Evolutionary conservation across 2,888 invertebrate genomes (phyloP).

Genomic region (Phyllotreta cruciferae): DNA sequence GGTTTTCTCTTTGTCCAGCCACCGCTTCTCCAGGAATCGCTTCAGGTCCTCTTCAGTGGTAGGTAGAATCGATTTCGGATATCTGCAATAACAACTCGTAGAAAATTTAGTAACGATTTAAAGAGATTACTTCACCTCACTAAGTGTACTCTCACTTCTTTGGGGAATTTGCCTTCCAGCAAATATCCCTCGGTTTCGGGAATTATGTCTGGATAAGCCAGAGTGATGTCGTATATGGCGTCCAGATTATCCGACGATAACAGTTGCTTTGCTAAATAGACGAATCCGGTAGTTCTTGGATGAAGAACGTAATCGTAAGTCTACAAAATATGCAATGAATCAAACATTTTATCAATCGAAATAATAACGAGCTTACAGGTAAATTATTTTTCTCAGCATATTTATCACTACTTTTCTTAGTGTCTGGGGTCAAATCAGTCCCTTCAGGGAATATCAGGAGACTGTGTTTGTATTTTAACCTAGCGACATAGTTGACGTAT

Average conservation of each 20-base stretch:
- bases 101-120: conserved; percentile 4
- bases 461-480: conserved; percentile 70
- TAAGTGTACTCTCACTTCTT: conserved; percentile 78
- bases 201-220: conserved; percentile 79
- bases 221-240: conserved; percentile 84
- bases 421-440: conserved; percentile 78
- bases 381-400: conserved; percentile 74
- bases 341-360: background rate
- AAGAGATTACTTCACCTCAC: conserved; percentile 62
- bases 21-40: conserved; percentile 70
- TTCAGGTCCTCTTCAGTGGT: conserved; percentile 65
- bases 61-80: conserved; percentile 68
- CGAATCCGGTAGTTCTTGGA: conserved; percentile 85
- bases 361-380: conserved; percentile 61
- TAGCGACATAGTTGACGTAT: conserved; percentile 76
- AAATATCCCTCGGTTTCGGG: conserved; percentile 80
- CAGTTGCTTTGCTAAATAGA: conserved; percentile 66
- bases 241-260: conserved; percentile 69
- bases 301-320: conserved; percentile 81
- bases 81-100: conserved; percentile 58
- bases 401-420: conserved; percentile 72
- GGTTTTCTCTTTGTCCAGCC: conserved; percentile 71
- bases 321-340: conserved; percentile 42
- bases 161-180: conserved; percentile 73
- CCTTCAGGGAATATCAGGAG: conserved; percentile 89